phyloP scores from a whole-genome alignment of 2,113 vertebrate species.

The Hucho hucho region DNA sequence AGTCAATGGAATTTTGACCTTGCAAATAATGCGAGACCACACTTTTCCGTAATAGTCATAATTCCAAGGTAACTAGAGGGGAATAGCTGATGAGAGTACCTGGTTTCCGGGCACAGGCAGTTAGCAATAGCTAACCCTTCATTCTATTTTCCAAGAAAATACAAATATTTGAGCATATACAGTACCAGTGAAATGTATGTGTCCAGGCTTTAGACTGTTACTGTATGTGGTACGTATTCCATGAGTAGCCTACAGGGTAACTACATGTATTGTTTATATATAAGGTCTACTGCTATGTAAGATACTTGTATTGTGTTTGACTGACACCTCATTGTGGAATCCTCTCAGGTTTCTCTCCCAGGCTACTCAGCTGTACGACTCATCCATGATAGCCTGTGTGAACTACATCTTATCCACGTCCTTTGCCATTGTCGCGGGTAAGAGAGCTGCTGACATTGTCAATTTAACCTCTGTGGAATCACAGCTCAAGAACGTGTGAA shows the following conservation, averaged over 20 bases:
- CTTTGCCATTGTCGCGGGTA: conserved; percentile 86
- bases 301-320: not conserved
- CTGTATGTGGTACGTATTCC: too few relatives aligned
- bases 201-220: too few relatives aligned
- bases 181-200: too few relatives aligned
- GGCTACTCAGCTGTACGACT: conserved; percentile 86
- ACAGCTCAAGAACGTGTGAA: not conserved
- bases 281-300: not conserved
- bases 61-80: not conserved
- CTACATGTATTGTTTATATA: too few relatives aligned
- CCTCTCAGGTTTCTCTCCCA: conserved; percentile 85
- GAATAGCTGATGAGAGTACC: too few relatives aligned
- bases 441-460: conserved; percentile 30
- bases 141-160: too few relatives aligned
- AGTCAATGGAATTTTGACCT: too few relatives aligned
- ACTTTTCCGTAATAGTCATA: not conserved
- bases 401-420: conserved; percentile 90
- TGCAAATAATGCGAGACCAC: too few relatives aligned
- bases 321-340: not conserved
- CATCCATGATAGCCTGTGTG: conserved; percentile 84
- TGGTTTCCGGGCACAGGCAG: too few relatives aligned
- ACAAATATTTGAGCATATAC: too few relatives aligned
- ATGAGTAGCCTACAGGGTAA: too few relatives aligned
- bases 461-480: not conserved
- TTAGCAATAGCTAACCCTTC: too few relatives aligned